These are phyloP conservation scores for Dynastes hyllus DNA, from an alignment of 2,888 invertebrate species.

Conservation along the genomic window DNA sequence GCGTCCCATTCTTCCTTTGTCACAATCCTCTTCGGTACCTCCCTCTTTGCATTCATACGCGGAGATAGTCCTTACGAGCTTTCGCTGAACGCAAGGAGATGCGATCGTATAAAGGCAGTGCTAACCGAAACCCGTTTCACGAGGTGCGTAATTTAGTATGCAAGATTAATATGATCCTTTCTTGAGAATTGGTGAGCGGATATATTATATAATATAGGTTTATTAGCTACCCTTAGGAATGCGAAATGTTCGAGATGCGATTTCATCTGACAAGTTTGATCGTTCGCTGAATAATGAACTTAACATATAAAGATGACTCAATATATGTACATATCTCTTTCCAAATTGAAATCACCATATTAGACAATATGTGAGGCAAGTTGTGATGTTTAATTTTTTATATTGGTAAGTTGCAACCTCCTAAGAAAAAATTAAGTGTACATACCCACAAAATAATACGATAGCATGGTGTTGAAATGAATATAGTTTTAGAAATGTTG, in stretches of 20 bases:
- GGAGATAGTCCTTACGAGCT: slow-evolving; percentile 29
- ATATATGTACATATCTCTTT: background rate
- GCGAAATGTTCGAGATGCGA: background rate
- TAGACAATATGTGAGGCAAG: no score
- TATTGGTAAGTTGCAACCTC: no score
- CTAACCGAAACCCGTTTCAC: background rate
- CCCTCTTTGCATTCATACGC: slow-evolving; percentile 36
- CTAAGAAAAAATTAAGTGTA: no score
- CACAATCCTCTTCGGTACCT: slow-evolving; percentile 11
- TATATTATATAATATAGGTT: slow-evolving; percentile 26
- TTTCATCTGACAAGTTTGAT: background rate
- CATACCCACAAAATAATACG: no score
- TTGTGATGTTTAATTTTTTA: no score
- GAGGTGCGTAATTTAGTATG: background rate
- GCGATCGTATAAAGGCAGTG: slow-evolving; percentile 1
- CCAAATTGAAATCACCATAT: no score
- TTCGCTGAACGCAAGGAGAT: background rate
- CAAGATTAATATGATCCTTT: slow-evolving; percentile 12
- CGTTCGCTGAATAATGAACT: background rate
- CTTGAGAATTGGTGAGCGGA: slow-evolving; percentile 17
- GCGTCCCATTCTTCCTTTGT: slow-evolving; percentile 33
- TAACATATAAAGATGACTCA: background rate
- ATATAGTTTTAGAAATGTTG: no score
- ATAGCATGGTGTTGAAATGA: no score
- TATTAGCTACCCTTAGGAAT: background rate